These are phyloP conservation scores for Mormoops blainvillei DNA, from an alignment of 2,113 vertebrate genomes.

Conservation along the genomic window DNA sequence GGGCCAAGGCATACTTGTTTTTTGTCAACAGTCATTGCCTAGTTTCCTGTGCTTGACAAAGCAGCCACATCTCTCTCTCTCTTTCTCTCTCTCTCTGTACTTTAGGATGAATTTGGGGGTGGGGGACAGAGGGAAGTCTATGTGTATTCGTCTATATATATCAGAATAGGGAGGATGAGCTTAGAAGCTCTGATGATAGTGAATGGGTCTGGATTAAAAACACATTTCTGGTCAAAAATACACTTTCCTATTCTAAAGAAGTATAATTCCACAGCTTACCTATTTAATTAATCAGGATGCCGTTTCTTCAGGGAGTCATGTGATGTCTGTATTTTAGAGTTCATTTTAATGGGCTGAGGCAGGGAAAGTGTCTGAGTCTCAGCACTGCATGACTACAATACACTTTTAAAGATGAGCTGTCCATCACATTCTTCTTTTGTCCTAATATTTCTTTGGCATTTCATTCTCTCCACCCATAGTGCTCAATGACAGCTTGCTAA, in stretches of 20 bases:
- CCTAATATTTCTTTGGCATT: neutral
- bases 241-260: neutral
- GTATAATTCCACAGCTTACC: neutral
- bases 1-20: neutral
- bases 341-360: neutral
- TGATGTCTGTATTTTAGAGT: neutral
- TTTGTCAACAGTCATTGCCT: neutral
- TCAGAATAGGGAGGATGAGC: neutral
- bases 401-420: neutral
- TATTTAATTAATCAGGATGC: neutral
- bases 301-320: neutral
- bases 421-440: neutral
- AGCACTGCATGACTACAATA: neutral
- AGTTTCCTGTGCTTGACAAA: neutral
- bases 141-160: neutral
- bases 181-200: neutral
- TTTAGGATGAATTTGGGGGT: neutral
- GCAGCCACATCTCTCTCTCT: neutral
- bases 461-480: neutral
- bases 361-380: neutral
- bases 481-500: neutral
- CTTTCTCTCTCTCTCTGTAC: neutral
- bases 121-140: fast-evolving
- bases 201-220: neutral
- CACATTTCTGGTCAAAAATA: neutral